Conservation (phyloP, 2,888 invertebrate genomes). For the Ophion ventricosus region DNA sequence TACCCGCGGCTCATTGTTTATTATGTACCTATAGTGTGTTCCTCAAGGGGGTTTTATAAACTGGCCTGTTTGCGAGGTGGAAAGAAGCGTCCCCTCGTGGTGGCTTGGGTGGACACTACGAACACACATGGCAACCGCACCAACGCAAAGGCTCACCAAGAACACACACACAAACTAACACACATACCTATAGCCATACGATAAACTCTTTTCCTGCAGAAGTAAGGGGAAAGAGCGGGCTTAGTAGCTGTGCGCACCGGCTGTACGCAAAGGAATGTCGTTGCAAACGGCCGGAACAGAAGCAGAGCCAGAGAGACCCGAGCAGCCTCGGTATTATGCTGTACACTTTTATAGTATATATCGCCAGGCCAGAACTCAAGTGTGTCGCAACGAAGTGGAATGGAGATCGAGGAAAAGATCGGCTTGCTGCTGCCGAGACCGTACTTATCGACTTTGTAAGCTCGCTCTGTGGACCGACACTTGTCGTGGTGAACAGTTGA, state of each 20-base stretch:
- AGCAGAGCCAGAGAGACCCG: constrained; percentile 29
- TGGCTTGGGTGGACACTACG: constrained; percentile 55
- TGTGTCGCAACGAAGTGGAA: constrained; percentile 69
- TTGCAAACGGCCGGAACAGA: constrained; percentile 64
- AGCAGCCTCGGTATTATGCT: constrained; percentile 56
- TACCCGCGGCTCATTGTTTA: constrained; percentile 70
- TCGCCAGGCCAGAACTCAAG: constrained; percentile 37
- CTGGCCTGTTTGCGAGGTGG: constrained; percentile 57
- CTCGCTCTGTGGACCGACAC: neutral
- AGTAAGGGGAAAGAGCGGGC: constrained; percentile 61
- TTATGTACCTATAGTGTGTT: constrained; percentile 66
- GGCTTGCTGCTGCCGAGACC: constrained; percentile 39
- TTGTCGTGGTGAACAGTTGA: neutral
- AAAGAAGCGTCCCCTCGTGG: constrained; percentile 48
- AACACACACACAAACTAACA: too few relatives aligned
- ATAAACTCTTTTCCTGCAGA: constrained; percentile 51
- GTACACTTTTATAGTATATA: constrained; percentile 21
- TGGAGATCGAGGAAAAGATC: constrained; percentile 65
- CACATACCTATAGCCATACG: constrained; percentile 6
- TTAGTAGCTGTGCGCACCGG: constrained; percentile 50
- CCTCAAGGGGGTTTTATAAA: constrained; percentile 64
- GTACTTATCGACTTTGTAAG: constrained; percentile 27
- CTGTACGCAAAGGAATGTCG: constrained; percentile 72
- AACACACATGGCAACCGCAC: constrained; percentile 59
- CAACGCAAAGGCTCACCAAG: constrained; percentile 26